Evolutionary conservation across 2,113 vertebrate genomes (phyloP), one percentile per base, ranked within the genome.

Genomic region (Todiramphus chloris): DNA sequence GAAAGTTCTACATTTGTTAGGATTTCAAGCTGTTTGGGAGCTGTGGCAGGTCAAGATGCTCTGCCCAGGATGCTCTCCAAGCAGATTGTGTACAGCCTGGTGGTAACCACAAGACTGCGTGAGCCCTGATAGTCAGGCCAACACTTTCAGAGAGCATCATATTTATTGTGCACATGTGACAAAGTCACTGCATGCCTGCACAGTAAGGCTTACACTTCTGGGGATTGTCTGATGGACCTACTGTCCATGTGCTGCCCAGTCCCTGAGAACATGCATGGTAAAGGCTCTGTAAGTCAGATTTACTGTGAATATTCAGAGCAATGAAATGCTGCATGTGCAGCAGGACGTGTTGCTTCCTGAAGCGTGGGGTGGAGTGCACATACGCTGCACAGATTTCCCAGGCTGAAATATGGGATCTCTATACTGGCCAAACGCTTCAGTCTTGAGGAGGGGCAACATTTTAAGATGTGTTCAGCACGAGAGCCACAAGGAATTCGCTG

Each of bases 181-280:
- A 68, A 82, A 94, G 89, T 94, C 93, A 53, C 83, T 0, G 2
- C 88, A 76, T 77, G 92, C 82, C 67, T 91, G 75, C 85, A 53
- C 88, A 85, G 88, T 62, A 35, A 92, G 88, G 39, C 59, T 93
- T 44, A 86, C 18, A 9, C 73, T 97, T 87, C 91, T 97, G 91
- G 81, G 77, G 81, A 37, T 68, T 72, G 91, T 93, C 89, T 94
- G 16, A 82, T 23, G 91, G 89, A 74, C 83, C 81, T 73, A 78
- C 81, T 93, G 91, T 64, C 93, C 96, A 96, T 96, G 73, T 97
- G 95, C 91, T 97, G 77, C 69, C 91, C 95, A 96, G 95, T 55
- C 91, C 27, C 62, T 9, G 69, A 39, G 39, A 97, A 82, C 73
- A 81, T 0, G 66, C 77, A 75, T 39, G 31, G 87, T 68, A 75